These are phyloP conservation scores for Noctua fimbriata DNA, from an alignment of 2,888 invertebrate genomes.

Conservation along the genomic window DNA sequence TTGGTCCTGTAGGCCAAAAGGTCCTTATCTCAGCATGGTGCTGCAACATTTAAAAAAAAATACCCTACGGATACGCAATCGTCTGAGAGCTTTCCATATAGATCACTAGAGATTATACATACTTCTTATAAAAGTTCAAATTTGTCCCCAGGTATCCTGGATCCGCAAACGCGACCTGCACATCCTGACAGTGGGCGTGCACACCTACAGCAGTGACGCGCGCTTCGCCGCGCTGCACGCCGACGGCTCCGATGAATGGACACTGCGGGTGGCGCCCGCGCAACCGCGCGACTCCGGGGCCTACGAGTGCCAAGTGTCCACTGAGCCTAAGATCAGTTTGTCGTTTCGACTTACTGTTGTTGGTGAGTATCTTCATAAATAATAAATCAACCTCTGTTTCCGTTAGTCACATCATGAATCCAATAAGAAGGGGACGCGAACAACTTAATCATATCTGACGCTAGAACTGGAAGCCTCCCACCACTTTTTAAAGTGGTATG, in stretches of 20 bases:
- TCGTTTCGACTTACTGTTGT: conserved; percentile 94
- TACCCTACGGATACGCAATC: not conserved
- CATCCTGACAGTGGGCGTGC: conserved; percentile 91
- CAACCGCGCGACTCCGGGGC: conserved; percentile 95
- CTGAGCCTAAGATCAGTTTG: conserved; percentile 96
- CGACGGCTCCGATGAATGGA: conserved; percentile 92
- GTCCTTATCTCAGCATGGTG: no score
- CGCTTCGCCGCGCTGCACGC: conserved; percentile 92
- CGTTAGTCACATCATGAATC: not conserved
- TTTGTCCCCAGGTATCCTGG: conserved; percentile 93
- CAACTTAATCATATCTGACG: not conserved
- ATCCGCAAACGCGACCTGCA: conserved; percentile 95
- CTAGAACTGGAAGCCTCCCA: not conserved
- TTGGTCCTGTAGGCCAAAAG: no score
- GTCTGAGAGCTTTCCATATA: not conserved
- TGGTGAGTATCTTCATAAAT: conserved; percentile 90
- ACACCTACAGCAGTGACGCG: conserved; percentile 92
- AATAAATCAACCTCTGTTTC: not conserved
- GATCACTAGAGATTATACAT: not conserved
- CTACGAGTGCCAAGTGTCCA: conserved; percentile 97
- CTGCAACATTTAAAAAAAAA: no score
- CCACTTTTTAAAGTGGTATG: not conserved
- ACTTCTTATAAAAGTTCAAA: not conserved
- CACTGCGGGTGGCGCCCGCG: conserved; percentile 89
- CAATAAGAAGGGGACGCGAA: not conserved